Base-by-base conservation (phyloP, 2,888 invertebrate species). In the Caenorhabditis sinica region DNA sequence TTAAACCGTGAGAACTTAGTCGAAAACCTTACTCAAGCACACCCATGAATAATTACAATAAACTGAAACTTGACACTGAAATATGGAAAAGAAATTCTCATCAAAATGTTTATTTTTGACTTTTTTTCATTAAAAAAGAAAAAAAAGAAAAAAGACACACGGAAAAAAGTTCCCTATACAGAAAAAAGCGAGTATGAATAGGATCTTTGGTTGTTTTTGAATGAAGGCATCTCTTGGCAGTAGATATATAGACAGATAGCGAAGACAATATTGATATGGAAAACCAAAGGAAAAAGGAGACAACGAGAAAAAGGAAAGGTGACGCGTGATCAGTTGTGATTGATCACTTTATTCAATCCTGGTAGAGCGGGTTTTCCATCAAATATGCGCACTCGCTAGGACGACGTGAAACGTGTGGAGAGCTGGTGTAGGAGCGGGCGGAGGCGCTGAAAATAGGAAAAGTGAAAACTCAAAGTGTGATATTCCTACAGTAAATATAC, bases 291-390 rank as follows among this genome's bases (percentile, higher is more conserved):
- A 40, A 43, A 17, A 61, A 61, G 3, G 28, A 56, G 28, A 56
- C 40, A 40, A 40, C n/a, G 40, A 65, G 40, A n/a, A n/a, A n/a
- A n/a, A 45, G 11, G 36, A 45, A 45, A 45, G 51, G 61, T 61
- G 30, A 49, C 77, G 82, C 73, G 68, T 73, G 73, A 80, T 80
- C 68, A 68, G 28, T 60, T 43, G 45, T 56, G 58, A 72, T 65
- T 77, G 61, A 77, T 76, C 28, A 58, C 36, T 36, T 53, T 74
- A 33, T 68, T 88, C 60, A 89, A 66, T 89, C 89, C 53, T 82
- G 80, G 74, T 88, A 89, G 4, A 88, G 85, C 28, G 89, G 89
- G 61, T 89, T 89, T 73, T 88, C 87, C 82, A 89, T 88, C 66
- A 88, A 56, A 65, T 82, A 83, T 11, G 88, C 87, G 81, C 89